Base-by-base conservation (phyloP, 2,888 invertebrate genomes). In the Cheilosia impressa region DNA sequence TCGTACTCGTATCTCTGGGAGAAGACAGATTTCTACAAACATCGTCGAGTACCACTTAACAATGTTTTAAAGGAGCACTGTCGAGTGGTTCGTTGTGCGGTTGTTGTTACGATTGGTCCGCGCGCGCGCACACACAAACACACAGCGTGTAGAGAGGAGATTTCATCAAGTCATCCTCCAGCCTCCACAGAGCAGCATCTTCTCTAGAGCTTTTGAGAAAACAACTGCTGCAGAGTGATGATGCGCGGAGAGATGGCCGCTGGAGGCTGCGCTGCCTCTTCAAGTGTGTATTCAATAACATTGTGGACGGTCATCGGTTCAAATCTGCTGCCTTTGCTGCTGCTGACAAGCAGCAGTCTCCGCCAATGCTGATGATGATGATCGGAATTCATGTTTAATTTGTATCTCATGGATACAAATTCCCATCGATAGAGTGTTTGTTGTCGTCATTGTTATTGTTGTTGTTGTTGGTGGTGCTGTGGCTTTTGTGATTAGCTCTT, bases 331-430 rank as follows among this genome's bases (percentile, higher is more conserved):
- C 75, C 84, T 63, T 69, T 60, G 38, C 81, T 81, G 65, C 68
- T 79, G 83, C 75, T 85, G 85, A 76, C 81, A 76, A 76, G 60
- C 66, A 63, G 71, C 62, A 76, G 80, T 80, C 71, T 52, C 66
- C 71, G 60, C 50, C 65, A 62, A 63, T 69, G 62, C 41, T 57
- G 62, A 78, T 78, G 69, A 85, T 79, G 79, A 76, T 81, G 85
- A 85, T 85, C 81, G 85, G 85, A 85, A 85, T 85, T 85, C 85
- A 72, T 85, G 85, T 85, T 85, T 81, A 85, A 85, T 77, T 85
- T 81, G 85, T 85, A 85, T 85, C 85, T 85, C 85, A 85, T 81
- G 81, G 85, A 81, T 81, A 85, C 85, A 68, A 85, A 81, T 85
- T 85, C 85, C 85, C 85, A 85, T 85, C 85, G 85, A 85, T 81